phyloP scores from a whole-genome alignment of 2,888 invertebrate species.

The Trissolcus brochymenae region DNA sequence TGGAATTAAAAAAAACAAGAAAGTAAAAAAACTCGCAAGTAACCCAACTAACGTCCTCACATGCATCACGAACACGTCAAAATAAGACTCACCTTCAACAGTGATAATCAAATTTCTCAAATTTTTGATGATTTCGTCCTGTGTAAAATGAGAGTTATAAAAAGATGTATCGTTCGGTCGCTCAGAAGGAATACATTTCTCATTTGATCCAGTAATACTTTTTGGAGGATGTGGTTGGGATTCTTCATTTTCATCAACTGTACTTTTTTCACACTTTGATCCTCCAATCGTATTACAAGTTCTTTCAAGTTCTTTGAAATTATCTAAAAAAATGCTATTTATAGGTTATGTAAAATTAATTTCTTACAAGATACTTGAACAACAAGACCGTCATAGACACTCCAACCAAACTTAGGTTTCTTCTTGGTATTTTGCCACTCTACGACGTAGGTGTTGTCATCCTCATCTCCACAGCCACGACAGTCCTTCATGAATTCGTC shows the following conservation, averaged over 20 bases:
- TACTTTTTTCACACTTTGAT: neutral
- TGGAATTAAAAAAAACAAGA: neutral
- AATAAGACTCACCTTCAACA: too few relatives aligned
- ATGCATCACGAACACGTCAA: too few relatives aligned
- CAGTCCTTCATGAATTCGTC: neutral
- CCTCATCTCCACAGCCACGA: neutral
- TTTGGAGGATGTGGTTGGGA: neutral
- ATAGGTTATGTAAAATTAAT: neutral
- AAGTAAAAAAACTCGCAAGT: too few relatives aligned
- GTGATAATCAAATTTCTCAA: too few relatives aligned
- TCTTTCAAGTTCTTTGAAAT: neutral
- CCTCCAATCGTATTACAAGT: neutral
- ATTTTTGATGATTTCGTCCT: too few relatives aligned
- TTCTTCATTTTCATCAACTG: neutral
- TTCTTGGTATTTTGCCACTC: too few relatives aligned
- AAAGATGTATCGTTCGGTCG: too few relatives aligned
- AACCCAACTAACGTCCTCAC: too few relatives aligned
- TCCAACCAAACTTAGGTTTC: neutral
- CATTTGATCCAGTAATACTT: neutral
- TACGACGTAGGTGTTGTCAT: too few relatives aligned
- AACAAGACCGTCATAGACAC: neutral
- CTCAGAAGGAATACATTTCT: neutral
- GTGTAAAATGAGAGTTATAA: too few relatives aligned
- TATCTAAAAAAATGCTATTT: neutral
- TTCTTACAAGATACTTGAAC: neutral